Percentiles rank a stretch among this genome's conserved stretches.
These are phyloP conservation scores for Acanthococcus lagerstroemiae DNA, from an alignment of 2,888 invertebrate genomes.

Conservation along the genomic window DNA sequence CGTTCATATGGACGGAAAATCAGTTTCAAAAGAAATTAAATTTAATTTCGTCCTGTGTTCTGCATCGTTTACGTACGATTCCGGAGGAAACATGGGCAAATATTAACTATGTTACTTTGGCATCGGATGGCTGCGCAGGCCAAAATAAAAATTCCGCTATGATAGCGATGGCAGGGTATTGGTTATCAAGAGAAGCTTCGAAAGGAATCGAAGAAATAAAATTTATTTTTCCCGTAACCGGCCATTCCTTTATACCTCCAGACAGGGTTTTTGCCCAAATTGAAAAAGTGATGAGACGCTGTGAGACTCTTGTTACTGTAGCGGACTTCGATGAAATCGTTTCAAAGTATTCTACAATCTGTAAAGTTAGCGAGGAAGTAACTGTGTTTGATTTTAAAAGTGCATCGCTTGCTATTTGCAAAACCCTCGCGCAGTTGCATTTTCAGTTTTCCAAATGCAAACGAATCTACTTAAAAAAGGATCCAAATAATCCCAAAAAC, in stretches of 20 bases:
- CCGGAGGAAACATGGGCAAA: no score
- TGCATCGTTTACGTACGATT: conserved; percentile 22
- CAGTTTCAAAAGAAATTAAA: conserved; percentile 38
- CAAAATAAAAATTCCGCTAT: conserved; percentile 9
- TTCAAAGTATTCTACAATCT: no score
- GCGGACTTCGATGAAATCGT: no score
- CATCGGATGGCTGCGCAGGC: background rate
- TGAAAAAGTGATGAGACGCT: background rate
- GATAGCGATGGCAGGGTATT: background rate
- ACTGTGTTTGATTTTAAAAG: no score
- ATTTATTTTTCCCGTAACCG: conserved; percentile 1
- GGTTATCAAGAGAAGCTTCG: background rate
- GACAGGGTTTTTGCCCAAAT: background rate
- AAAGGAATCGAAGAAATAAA: background rate
- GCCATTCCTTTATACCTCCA: background rate
- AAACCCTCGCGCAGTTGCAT: no score
- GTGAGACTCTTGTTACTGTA: no score
- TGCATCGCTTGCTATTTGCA: no score
- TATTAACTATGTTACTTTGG: background rate
- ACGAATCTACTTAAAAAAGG: no score
- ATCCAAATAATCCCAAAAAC: no score
- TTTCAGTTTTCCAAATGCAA: no score
- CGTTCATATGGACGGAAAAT: conserved; percentile 39
- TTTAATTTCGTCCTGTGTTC: conserved; percentile 39
- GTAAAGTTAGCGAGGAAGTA: no score